A percentile compares a stretch with the other conserved stretches of the same genome.
phyloP scores from a whole-genome alignment of 2,888 invertebrate species.

The Myopa testacea region DNA sequence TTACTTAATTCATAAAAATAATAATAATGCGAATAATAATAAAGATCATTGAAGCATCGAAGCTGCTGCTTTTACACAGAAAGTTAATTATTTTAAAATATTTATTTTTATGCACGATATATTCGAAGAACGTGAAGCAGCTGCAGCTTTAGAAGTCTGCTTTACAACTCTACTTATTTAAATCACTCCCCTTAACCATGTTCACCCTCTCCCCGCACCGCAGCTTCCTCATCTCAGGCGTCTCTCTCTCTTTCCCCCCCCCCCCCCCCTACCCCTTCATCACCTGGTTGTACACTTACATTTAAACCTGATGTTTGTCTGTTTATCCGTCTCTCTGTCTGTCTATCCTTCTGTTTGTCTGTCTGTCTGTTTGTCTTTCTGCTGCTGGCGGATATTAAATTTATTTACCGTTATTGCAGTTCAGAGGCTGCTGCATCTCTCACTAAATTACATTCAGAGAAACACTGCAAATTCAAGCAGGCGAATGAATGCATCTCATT shows the following conservation, averaged over 20 bases:
- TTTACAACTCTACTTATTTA: no score
- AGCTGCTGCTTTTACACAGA: no score
- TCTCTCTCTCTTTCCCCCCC: not conserved
- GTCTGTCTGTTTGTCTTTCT: constrained; percentile 5
- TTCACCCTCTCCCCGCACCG: not conserved
- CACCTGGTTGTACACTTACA: constrained; percentile 26
- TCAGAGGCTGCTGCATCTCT: constrained; percentile 49
- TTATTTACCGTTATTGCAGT: constrained; percentile 50
- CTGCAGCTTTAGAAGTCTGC: not conserved
- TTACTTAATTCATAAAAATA: no score
- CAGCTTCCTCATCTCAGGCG: constrained; percentile 1
- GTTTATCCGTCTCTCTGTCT: no score
- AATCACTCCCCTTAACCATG: not conserved
- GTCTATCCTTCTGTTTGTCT: not conserved
- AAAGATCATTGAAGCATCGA: no score
- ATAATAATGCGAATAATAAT: no score
- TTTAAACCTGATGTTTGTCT: constrained; percentile 11
- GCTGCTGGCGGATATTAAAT: constrained; percentile 45
- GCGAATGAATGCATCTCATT: not conserved
- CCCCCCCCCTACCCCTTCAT: not conserved
- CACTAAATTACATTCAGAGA: constrained; percentile 48
- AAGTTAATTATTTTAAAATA: no score
- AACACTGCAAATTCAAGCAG: constrained; percentile 17
- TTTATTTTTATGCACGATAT: no score
- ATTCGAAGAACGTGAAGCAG: no score